Base-by-base conservation (phyloP, 2,797 vertebrate species). In the Salmo trutta region DNA sequence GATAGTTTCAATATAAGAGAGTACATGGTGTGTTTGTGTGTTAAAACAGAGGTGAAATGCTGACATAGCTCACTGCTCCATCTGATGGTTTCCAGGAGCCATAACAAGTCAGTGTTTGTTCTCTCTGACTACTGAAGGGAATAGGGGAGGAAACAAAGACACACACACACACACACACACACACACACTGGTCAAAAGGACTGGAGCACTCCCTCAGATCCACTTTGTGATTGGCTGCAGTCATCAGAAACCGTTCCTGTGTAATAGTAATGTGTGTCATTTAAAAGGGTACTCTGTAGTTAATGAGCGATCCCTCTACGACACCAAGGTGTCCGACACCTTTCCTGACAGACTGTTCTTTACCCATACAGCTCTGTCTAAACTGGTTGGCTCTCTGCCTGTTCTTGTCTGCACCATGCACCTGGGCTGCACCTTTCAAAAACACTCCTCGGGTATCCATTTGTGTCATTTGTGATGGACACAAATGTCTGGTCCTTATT, bases 1-100 rank as follows among this genome's bases (percentile, higher is more conserved):
- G 91, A 95, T 94, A 87, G 90, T 92, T 94, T 93, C 92, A 93
- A 92, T 91, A 93, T 93, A 92, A 87, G 88, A 84, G 83, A 76
- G 84, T 72, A 79, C 70, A 64, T 21, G 29, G 52, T 68, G 56
- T 17, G 41, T 51, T 75, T 54, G 71, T 36, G 70, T 29, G 66
- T 64, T 62, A 27, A 80, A 82, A 73, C 75, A 33, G 33, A 75
- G 84, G 83, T 77, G 77, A 81, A 86, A 33, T 76, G 78, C 81
- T 83, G 65, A 79, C 80, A 81, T 36, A 81, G 77, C 80, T 77
- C 27, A 76, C 24, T 53, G 21, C 77, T 81, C 73, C 41, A 75
- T 75, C 74, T 67, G 47, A 36, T 69, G 51, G 29, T 75, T 75
- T 82, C 73, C 65, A 76, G 59, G 64, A 81, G 79, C 77, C 71